Base-by-base conservation (phyloP, 2,797 vertebrate genomes). In the Cercopithecus diana region DNA sequence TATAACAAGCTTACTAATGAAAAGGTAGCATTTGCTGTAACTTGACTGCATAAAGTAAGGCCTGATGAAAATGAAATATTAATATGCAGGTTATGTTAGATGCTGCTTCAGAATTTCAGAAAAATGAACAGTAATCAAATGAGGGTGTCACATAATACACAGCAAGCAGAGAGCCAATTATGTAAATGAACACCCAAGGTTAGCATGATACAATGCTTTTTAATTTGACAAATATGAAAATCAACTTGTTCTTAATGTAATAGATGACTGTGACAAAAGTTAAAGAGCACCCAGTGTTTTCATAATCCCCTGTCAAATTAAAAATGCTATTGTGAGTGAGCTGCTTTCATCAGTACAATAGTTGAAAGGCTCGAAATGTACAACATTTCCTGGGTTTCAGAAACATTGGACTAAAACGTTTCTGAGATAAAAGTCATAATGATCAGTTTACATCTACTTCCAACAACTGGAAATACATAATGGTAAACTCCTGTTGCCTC, bases 141-240 rank as follows among this genome's bases (percentile, higher is more conserved):
- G 20, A 96, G 77, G 94, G 26, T 97, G 96, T 93, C 96, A 97
- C 67, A 97, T 91, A 97, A 95, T 96, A 96, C 52, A 96, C 64
- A 96, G 67, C 77, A 96, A 92, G 67, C 87, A 98, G 97, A 97
- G 83, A 98, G 64, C 76, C 96, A 98, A 91, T 98, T 98, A 98
- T 96, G 96, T 92, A 98, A 98, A 98, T 98, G 91, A 98, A 84
- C 50, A 88, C 87, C 93, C 81, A 98, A 98, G 95, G 92, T 98
- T 98, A 98, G 75, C 79, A 77, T 95, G 52, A 96, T 96, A 96
- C 81, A 98, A 97, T 98, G 97, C 96, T 98, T 98, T 98, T 98
- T 98, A 98, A 98, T 98, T 98, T 96, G 96, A 97, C 81, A 98
- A 98, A 97, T 97, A 98, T 86, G 97, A 97, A 98, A 98, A 98